Evolutionary conservation across 2,888 invertebrate genomes (phyloP).

Genomic region (Spodoptera picta): DNA sequence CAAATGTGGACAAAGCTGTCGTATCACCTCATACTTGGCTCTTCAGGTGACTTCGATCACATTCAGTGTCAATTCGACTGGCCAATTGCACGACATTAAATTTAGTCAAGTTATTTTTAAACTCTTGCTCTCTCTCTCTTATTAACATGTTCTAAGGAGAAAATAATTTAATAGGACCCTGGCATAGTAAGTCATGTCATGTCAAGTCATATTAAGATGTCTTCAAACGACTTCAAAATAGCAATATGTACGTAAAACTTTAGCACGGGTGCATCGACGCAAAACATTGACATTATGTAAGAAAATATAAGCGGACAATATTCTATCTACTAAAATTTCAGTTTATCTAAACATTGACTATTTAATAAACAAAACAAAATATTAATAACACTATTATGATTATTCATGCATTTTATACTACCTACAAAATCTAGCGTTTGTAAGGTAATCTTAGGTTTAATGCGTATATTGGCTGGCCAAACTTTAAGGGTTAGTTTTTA

Average conservation of each 20-base stretch:
- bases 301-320: constrained; percentile 63
- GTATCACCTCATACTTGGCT: no score
- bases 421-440: constrained; percentile 80
- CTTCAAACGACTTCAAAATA: constrained; percentile 6
- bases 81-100: no score
- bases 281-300: constrained; percentile 53
- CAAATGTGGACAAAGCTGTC: no score
- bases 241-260: constrained; percentile 23
- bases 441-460: constrained; percentile 69
- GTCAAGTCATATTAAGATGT: no score
- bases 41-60: no score
- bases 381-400: constrained; percentile 70
- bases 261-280: constrained; percentile 19
- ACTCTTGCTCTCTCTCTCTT: no score
- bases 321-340: constrained; percentile 66
- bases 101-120: no score
- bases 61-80: no score
- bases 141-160: no score
- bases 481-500: constrained; percentile 18
- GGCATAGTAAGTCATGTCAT: no score
- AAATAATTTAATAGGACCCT: no score
- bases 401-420: constrained; percentile 77
- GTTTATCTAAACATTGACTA: constrained; percentile 79
- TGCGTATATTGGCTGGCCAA: constrained; percentile 51
- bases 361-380: constrained; percentile 71